Base-by-base conservation (phyloP, 1,140 invertebrate genomes). In the Drosophila sechellia region DNA sequence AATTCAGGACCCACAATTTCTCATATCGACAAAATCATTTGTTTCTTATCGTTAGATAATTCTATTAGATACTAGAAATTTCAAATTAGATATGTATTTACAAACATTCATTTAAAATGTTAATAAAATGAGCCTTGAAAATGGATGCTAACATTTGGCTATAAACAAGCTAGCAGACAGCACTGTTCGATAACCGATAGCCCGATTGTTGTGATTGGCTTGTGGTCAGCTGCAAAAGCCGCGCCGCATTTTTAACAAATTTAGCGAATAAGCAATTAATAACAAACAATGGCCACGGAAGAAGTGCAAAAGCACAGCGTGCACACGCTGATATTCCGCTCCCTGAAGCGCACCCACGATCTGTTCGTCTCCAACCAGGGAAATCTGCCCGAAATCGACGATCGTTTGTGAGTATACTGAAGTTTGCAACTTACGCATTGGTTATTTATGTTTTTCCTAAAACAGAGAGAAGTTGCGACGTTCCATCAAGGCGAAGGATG, bases 231-330 rank as follows among this genome's bases (percentile, higher is more conserved):
- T 48, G 13, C n/a, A 48, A 12, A 42, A 56, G 73, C 73, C 78
- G 78, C 78, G 52, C 79, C 31, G 31, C 31, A 10, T 84, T 76
- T 57, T 34, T 46, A 46, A 8, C 25, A 5, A 40, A 42, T 70
- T 60, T 2, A 2, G 6, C 1, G 37, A 48, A 63, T 48, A 74
- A 81, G 70, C 52, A 59, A 46, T 22, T 45, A 69, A 55, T 45
- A 65, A 27, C 8, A 37, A 12, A 10, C 3, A 27, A 27, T 3
- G 11, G 37, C 27, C 20, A 75, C 92, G 91, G 94, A 97, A 94
- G 98, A 98, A 72, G 97, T 99, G 3, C 98, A 98, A 91, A 96
- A 97, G 86, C 98, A 99, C 93, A 99, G 98, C 4, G 98, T 99
- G 0, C 98, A 99, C 87, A 99, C 98, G 4, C 93, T 99, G 57